phyloP scores from a whole-genome alignment of 1,140 invertebrate species.

The Calephelis nemesis region DNA sequence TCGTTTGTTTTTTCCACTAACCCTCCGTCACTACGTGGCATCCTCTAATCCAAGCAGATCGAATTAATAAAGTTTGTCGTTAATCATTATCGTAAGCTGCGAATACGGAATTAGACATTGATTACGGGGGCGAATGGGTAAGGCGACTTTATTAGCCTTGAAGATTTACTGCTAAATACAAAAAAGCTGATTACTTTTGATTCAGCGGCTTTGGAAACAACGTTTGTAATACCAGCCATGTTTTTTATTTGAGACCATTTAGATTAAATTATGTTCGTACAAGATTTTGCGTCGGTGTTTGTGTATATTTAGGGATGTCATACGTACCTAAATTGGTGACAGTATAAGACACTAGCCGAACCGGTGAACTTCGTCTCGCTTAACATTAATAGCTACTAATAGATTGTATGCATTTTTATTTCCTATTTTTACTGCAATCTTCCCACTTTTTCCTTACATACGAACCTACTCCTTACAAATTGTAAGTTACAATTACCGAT shows the following conservation, averaged over 20 bases:
- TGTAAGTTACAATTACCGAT: no score
- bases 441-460: no score
- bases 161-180: conserved; percentile 56
- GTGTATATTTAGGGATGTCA: no score
- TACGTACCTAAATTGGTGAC: no score
- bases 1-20: conserved; percentile 71
- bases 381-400: no score
- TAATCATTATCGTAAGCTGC: conserved; percentile 75
- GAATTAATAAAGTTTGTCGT: conserved; percentile 76
- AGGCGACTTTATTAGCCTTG: conserved; percentile 61
- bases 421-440: no score
- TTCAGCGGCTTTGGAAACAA: conserved; percentile 30
- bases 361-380: no score
- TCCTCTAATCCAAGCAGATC: conserved; percentile 70
- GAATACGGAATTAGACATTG: conserved; percentile 74
- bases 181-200: conserved; percentile 51
- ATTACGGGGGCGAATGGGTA: conserved; percentile 66
- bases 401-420: no score
- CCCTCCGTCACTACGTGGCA: conserved; percentile 46
- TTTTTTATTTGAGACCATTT: not conserved
- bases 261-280: conserved; percentile 1
- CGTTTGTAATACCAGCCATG: conserved; percentile 14
- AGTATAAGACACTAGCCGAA: no score
- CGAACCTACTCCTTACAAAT: no score
- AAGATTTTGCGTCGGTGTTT: not conserved